Evolutionary conservation across 2,888 invertebrate species (phyloP), one percentile per base, ranked within the genome.

Genomic region (Seira sanloemensis): DNA sequence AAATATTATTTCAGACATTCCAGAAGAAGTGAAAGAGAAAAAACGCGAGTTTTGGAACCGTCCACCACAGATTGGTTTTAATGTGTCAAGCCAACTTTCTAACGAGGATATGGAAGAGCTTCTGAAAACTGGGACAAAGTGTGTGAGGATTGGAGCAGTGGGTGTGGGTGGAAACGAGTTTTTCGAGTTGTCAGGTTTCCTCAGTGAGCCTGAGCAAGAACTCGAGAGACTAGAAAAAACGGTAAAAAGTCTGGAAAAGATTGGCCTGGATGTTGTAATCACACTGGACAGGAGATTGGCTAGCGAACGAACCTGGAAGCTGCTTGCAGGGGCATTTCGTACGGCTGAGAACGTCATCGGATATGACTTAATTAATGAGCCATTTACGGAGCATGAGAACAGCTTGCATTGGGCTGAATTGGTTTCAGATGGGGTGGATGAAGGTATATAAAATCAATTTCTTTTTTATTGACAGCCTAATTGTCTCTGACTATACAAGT

Each of bases 331-430:
- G 16, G n/a, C 76, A 9, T 84, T 86, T 23, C 78, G 21, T 1
- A 24, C n/a, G 1, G 46, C 46, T 23, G 66, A 66, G 7, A 74
- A 73, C 23, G 66, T 84, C 0, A 76, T 87, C 9, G 87, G 87
- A 0, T 87, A 87, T 78, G 87, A 87, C 58, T 7, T 87, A 1
- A 86, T 87, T n/a, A 87, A 87, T 75, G 87, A 87, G 58, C 87
- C 87, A 0, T 82, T 73, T 27, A 85, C 85, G 0, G 58, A 66
- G 9, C 50, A n/a, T 0, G 87, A 87, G 25, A 4, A 69, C 0
- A 69, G 76, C 7, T 27, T 85, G 19, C 82, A 78, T 25, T 83
- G 80, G 79, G 12, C 67, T 1, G 81, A 87, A 23, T 26, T 82
- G 9, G 75, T 5, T 18, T 25, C 2, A 4, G 37, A 66, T 24